Base-by-base conservation (phyloP, 2,888 invertebrate genomes). In the Drosophila quinaria region DNA sequence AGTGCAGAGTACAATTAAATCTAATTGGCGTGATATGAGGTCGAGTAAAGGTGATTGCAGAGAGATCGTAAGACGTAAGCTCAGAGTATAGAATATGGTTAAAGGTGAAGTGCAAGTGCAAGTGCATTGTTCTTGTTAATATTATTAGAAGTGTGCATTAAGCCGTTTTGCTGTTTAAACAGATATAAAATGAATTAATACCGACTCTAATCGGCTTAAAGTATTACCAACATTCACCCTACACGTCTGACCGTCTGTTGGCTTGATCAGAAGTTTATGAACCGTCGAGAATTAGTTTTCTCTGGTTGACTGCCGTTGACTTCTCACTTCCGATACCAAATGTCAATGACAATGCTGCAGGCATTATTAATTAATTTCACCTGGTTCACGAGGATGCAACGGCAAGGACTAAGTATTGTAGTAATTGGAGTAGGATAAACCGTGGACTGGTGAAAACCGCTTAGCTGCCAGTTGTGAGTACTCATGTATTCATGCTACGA, bases 201-300 rank as follows among this genome's bases (percentile, higher is more conserved):
- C 61, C 59, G 49, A n/a, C 66, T 49, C 60, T 80, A 86, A 86
- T 90, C 90, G 90, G 87, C 83, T 86, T 78, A 86, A 67, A 56
- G 75, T 68, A 76, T 81, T 81, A 76, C 52, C 33, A 44, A 19
- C 22, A 4, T 22, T 51, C 41, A 4, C 29, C 37, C 41, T n/a
- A 31, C 17, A 4, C 8, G 8, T 25, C 41, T n/a, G 41, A 8
- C n/a, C 3, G 8, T 15, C 11, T 17, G 61, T 19, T 15, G 52
- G n/a, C 6, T 13, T 25, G 50, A 13, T 9, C 39, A 31, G 42
- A 35, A 61, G 60, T 72, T 73, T 66, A 73, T 72, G 73, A 66
- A 58, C 60, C 58, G 54, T 58, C 41, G 46, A 37, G 37, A 55
- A 54, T 47, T 46, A 58, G 64, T 68, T 52, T 39, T 39, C 11